Evolutionary conservation across 2,888 invertebrate genomes (phyloP), one percentile per base, ranked within the genome.

Genomic region (Orthonevra nobilis): DNA sequence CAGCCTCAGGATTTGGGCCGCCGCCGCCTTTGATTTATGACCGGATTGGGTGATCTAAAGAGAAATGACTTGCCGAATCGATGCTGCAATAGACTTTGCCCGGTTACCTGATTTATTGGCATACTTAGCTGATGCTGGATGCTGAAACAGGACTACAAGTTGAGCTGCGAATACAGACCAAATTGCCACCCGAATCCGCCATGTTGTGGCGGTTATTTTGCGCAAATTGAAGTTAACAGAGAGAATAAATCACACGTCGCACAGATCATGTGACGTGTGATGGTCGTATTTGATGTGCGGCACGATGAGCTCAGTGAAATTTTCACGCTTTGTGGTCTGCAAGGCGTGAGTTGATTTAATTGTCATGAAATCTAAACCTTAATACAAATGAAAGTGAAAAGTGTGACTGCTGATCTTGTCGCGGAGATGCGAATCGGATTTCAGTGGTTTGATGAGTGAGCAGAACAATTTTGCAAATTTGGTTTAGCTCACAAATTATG

Each of bases 371-470:
- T 38, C 42, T 46, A 50, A 50, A 64, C 46, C 50, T 44, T n/a
- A n/a, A n/a, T n/a, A n/a, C n/a, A n/a, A n/a, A 4, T 38, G 77
- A 77, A 72, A 77, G 77, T 72, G 77, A 75, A 70, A 70, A 48
- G 56, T 50, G 75, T 54, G 69, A 75, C 61, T 40, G 14, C 61
- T 69, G 69, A 48, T 15, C n/a, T 10, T 17, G 30, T 72, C 20
- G 70, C 28, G 54, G 28, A 19, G 48, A 19, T 14, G 17, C n/a
- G 40, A 34, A 38, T 34, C 20, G 19, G n/a, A n/a, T n/a, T n/a
- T n/a, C n/a, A n/a, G n/a, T n/a, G n/a, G n/a, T n/a, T n/a, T n/a
- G n/a, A n/a, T n/a, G n/a, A n/a, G n/a, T n/a, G n/a, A n/a, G n/a
- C n/a, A n/a, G n/a, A n/a, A n/a, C n/a, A n/a, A n/a, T n/a, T n/a